Evolutionary conservation across 2,797 vertebrate genomes (phyloP), one percentile per base, ranked within the genome.

Genomic region (Amblyraja radiata): DNA sequence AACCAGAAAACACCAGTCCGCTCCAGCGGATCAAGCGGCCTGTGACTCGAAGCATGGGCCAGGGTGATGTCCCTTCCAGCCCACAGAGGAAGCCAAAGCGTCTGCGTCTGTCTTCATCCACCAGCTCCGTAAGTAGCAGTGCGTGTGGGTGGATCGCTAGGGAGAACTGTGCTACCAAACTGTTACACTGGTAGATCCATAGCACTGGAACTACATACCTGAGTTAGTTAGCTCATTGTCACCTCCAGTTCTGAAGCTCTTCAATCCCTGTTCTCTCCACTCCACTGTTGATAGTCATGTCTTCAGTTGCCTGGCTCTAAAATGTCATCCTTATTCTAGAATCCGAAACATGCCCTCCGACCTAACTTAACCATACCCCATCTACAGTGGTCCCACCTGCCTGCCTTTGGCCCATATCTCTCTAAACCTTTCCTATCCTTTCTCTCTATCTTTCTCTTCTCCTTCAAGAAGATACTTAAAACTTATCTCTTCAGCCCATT

Each of bases 41-140:
- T 0, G 94, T 98, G 58, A 97, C 97, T 0, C 98, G 98, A 14
- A 97, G 97, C 94, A 97, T 97, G 96, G 98, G 97, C 0, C 97
- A 97, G 0, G 97, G 97, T 6, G 98, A 99, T 0, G 94, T 95
- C 91, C 95, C 97, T 0, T 97, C 97, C 32, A 97, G 97, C 61
- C 96, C 97, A 0, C 95, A 96, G 1, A 96, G 96, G 93, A 97
- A 95, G 93, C 95, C 97, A 93, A 99, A 99, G 94, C 96, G 98
- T 1, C 93, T 97, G 0, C 97, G 98, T 91, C 97, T 99, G 73
- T 98, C 97, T 94, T 97, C 97, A 1, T 94, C 96, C 77, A 94
- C 97, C 95, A 96, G 97, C 94, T 96, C 96, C 2, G 98, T 99
- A 97, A 97, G 98, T 92, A 92, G 7, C 2, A 39, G 71, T 6